Base-by-base conservation (phyloP, 2,797 vertebrate genomes). In the Microctenopoma lineatum region DNA sequence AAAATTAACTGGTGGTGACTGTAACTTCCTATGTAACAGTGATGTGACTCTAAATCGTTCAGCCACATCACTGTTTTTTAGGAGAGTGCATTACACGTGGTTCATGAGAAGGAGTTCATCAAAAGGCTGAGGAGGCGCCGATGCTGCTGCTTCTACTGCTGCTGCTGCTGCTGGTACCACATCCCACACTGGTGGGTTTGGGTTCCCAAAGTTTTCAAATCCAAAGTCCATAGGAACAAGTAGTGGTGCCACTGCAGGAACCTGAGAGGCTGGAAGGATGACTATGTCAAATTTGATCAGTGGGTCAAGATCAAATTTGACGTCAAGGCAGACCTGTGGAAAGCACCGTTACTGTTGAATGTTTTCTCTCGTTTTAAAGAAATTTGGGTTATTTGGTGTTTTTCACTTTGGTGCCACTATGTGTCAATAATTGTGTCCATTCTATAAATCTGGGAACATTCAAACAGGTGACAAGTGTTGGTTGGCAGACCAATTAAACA, bases 281-380 rank as follows among this genome's bases (percentile, higher is more conserved):
- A 90, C 62, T 2, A 94, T 71, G 9, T 87, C 77, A 53, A 95
- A 88, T 63, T 93, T 93, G 68, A 95, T 84, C 81, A 90, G 63
- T 38, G 91, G 92, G 70, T 94, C 89, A 10, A 62, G 78, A 9
- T 90, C 85, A 66, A 88, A 94, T 56, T 92, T 92, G 9, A 94
- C 66, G 41, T 93, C 90, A 16, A 94, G 87, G 75, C 85, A 90
- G 6, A 94, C 88, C 93, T 95, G 83, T 45, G 56, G 44, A 60
- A 71, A 55, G 70, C 3, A 36, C 18, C 15, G 29, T 8, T 21
- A 21, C 21, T 21, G 21, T 21, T 21, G 21, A 21, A 21, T n/a
- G n/a, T 21, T 21, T 21, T 21, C 21, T 21, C 21, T 21, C 21
- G 21, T 21, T 21, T 21, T 21, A 21, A 21, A 21, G 2, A 21